Percentiles rank a stretch among this genome's conserved stretches.
These are phyloP conservation scores for Coilia nasus DNA, from an alignment of 2,797 vertebrate species.

Conservation along the genomic window DNA sequence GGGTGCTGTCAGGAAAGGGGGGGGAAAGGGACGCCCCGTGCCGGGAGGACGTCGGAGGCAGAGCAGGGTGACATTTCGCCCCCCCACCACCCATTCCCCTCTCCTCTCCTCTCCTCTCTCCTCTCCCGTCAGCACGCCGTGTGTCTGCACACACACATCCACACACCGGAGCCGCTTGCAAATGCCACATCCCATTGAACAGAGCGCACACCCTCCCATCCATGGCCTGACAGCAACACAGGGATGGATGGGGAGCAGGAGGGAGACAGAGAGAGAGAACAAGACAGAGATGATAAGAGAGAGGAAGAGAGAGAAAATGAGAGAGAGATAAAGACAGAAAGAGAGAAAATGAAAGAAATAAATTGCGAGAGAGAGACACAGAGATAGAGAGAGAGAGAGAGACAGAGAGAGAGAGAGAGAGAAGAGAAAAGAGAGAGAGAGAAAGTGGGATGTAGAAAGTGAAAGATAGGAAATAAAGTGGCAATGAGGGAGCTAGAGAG, in stretches of 20 bases:
- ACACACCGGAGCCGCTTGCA: slow-evolving; percentile 30
- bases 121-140: slow-evolving; percentile 37
- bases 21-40: neutral
- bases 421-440: too few species aligned
- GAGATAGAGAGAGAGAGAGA: too few species aligned
- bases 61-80: slow-evolving; percentile 36
- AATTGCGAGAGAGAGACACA: neutral
- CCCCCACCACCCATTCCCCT: neutral
- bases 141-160: slow-evolving; percentile 16
- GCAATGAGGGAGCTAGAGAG: too few species aligned
- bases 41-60: neutral
- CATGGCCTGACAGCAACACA: neutral
- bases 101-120: slow-evolving; percentile 21
- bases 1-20: neutral
- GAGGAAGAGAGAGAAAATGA: too few species aligned
- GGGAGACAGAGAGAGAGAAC: too few species aligned
- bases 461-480: too few species aligned
- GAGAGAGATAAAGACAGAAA: too few species aligned
- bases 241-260: neutral
- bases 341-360: too few species aligned
- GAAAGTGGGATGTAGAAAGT: too few species aligned
- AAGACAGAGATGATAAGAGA: too few species aligned
- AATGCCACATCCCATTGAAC: slow-evolving; percentile 41
- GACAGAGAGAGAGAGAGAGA: too few species aligned
- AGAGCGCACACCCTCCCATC: slow-evolving; percentile 17